Conservation (phyloP, 2,888 invertebrate genomes). For the Entomobrya proxima region DNA sequence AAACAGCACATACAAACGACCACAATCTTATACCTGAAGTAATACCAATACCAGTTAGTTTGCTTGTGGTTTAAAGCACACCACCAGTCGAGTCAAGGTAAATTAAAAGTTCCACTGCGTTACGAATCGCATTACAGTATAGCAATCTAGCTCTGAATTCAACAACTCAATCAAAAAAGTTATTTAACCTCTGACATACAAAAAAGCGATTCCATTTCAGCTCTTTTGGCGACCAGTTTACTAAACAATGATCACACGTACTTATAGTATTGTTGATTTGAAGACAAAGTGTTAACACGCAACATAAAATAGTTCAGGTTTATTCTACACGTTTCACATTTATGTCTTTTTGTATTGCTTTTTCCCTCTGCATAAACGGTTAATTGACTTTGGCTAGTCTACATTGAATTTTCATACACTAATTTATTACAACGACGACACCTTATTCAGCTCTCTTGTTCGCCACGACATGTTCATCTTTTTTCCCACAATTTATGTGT, state of each 20-base stretch:
- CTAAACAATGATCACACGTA: neutral
- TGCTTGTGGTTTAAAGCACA: neutral
- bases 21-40: neutral
- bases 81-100: neutral
- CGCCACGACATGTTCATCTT: conserved; percentile 37
- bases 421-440: conserved; percentile 23
- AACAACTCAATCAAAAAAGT: conserved; percentile 42
- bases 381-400: conserved; percentile 2
- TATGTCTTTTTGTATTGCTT: neutral
- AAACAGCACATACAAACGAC: neutral
- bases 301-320: conserved; percentile 13
- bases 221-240: neutral
- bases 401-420: conserved; percentile 8
- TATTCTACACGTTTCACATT: neutral
- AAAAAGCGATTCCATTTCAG: neutral
- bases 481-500: conserved; percentile 40
- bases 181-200: conserved; percentile 39
- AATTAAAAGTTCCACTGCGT: neutral
- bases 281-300: neutral
- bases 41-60: neutral
- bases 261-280: neutral
- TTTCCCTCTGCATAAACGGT: neutral
- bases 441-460: conserved; percentile 21
- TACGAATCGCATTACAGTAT: neutral
- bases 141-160: neutral